Percentiles rank a stretch among this genome's conserved stretches.
Evolutionary conservation across 2,113 vertebrate species (phyloP).

Genomic region (Oryctolagus cuniculus): DNA sequence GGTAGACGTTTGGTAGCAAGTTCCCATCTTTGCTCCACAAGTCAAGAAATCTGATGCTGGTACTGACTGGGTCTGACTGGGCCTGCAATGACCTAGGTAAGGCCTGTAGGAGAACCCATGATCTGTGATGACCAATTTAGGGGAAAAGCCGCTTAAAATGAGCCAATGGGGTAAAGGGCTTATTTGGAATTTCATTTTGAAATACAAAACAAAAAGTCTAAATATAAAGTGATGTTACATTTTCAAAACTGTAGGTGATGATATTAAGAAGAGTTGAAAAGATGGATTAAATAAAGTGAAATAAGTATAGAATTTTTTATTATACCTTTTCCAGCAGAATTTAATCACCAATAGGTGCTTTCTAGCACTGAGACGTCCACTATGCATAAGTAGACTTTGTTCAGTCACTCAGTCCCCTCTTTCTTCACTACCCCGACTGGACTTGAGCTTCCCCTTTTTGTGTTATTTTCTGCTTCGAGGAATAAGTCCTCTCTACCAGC

Average conservation of each 20-base stretch:
- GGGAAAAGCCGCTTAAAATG: not conserved
- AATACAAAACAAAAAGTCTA: conserved; percentile 30
- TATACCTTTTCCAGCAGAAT: not conserved
- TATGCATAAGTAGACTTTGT: not conserved
- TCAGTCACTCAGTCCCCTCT: not conserved
- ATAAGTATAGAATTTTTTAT: not conserved
- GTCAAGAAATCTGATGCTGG: not conserved
- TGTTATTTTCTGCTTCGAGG: not conserved
- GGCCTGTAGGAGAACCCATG: not conserved
- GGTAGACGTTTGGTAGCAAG: not conserved
- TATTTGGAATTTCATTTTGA: conserved; percentile 38
- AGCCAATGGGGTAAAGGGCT: not conserved
- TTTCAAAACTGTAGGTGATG: not conserved
- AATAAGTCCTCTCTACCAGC: not conserved
- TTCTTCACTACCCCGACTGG: not conserved
- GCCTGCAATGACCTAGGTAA: not conserved
- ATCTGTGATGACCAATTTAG: not conserved
- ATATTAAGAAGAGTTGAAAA: conserved; percentile 5
- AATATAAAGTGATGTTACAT: not conserved
- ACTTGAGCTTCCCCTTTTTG: not conserved
- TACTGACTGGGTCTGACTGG: not conserved
- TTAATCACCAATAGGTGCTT: not conserved
- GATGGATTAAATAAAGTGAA: not conserved
- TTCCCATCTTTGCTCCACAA: not conserved
- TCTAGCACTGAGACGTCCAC: not conserved